A percentile compares a stretch with the other conserved stretches of the same genome.
Evolutionary conservation across 1,140 invertebrate genomes (phyloP).

Genomic region (Drosophila neocordata): DNA sequence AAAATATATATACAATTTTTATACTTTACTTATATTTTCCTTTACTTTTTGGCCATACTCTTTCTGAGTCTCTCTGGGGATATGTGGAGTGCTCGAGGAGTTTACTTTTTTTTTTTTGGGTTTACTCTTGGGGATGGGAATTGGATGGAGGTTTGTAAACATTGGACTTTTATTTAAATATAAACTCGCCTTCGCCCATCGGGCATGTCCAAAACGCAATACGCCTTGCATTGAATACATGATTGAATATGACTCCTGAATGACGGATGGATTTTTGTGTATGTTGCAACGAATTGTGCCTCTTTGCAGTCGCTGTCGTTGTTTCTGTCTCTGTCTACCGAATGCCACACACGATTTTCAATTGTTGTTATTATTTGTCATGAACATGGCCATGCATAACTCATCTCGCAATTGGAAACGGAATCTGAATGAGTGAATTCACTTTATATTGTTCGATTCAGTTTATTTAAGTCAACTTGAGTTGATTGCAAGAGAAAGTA

Average conservation of each 20-base stretch:
- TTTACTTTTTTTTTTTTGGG: constrained; percentile 1
- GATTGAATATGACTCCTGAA: constrained; percentile 73
- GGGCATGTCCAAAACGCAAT: constrained; percentile 16
- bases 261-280: constrained; percentile 65
- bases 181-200: constrained; percentile 42
- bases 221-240: constrained; percentile 66
- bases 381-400: constrained; percentile 67
- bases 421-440: constrained; percentile 43
- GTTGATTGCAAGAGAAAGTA: neutral
- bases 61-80: neutral
- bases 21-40: constrained; percentile 26
- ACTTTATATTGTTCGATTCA: constrained; percentile 21
- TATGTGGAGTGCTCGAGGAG: neutral
- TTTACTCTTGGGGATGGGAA: constrained; percentile 5
- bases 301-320: constrained; percentile 40
- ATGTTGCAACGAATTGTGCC: constrained; percentile 37
- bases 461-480: neutral
- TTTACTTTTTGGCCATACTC: constrained; percentile 18
- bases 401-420: constrained; percentile 41
- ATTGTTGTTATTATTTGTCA: constrained; percentile 58
- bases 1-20: constrained; percentile 31
- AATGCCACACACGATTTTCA: constrained; percentile 66
- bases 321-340: constrained; percentile 31
- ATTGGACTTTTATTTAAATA: constrained; percentile 73
- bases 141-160: constrained; percentile 44